Conservation (phyloP, 1,140 invertebrate species). For the Drosophila miranda region DNA sequence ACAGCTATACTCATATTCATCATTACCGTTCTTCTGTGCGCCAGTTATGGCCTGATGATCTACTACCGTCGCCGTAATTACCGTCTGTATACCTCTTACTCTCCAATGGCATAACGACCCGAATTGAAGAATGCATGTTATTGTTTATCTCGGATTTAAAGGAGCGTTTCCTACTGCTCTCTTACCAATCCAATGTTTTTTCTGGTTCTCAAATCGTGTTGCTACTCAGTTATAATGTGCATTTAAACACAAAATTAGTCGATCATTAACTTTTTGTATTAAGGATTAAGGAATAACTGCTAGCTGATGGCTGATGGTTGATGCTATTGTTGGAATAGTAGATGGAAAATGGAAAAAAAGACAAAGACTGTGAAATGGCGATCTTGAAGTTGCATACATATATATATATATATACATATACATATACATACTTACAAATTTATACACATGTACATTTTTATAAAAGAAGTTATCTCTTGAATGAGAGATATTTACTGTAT, state of each 20-base stretch:
- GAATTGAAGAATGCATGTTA: neutral
- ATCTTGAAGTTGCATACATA: constrained; percentile 71
- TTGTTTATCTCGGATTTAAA: constrained; percentile 6
- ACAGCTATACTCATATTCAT: constrained; percentile 78
- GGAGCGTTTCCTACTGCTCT: neutral
- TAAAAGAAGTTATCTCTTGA: constrained; percentile 54
- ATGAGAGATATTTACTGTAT: constrained; percentile 46
- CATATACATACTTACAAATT: constrained; percentile 40
- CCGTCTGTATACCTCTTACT: constrained; percentile 58
- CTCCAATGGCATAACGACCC: constrained; percentile 67
- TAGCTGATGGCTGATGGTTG: constrained; percentile 1
- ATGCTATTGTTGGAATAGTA: constrained; percentile 18
- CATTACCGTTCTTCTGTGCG: constrained; percentile 52
- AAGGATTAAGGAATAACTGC: constrained; percentile 33
- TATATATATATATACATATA: constrained; percentile 41
- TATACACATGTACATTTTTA: constrained; percentile 47
- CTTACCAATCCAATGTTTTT: constrained; percentile 23
- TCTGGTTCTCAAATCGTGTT: constrained; percentile 2
- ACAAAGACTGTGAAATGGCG: constrained; percentile 69
- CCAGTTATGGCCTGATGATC: constrained; percentile 72
- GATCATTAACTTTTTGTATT: constrained; percentile 19
- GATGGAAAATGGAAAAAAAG: constrained; percentile 29
- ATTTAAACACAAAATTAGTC: constrained; percentile 20
- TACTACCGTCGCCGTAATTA: constrained; percentile 77
- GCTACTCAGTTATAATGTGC: constrained; percentile 12